Base-by-base conservation (phyloP, 1,140 invertebrate genomes). In the Arion vulgaris region DNA sequence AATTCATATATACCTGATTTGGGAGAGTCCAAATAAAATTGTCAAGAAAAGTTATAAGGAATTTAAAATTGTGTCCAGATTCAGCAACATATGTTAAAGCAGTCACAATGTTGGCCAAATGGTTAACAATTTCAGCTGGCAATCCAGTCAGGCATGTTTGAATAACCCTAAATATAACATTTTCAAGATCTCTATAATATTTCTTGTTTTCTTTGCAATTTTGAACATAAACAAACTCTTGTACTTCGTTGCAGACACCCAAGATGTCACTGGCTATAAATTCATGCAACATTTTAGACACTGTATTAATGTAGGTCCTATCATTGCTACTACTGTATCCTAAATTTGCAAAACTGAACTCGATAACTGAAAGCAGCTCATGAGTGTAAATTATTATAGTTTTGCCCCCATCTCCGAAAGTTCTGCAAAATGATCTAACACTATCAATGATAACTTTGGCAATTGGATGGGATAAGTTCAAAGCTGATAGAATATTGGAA, bases 331-430 rank as follows among this genome's bases (percentile, higher is more conserved):
- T 51, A 75, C 17, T 26, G 28, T n/a, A 51, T 19, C 69, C 41
- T n/a, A 17, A n/a, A 0, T 41, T 57, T 9, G 26, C 11, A 62
- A 72, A 45, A 73, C 75, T n/a, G n/a, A 76, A 5, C 36, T 81
- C 82, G 38, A 88, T 69, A 34, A 68, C 62, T 11, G 76, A 45
- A 26, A 88, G 26, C 15, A 87, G 7, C 49, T 84, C 74, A 32
- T 68, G 41, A 51, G 89, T 68, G 81, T 86, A 86, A n/a, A 90
- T 39, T n/a, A 88, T 49, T 34, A 90, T 86, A 34, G 82, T 82
- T 83, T 90, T 90, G 38, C 80, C 81, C 1, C 87, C 88, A 82
- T 89, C 88, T 28, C 83, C 78, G 73, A 73, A 71, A 19, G 66
- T 38, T 17, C 38, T 69, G 34, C 83, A 66, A 39, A 85, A 80